Evolutionary conservation across 2,888 invertebrate species (phyloP), one percentile per base, ranked within the genome.

Genomic region (Sympetrum striolatum): DNA sequence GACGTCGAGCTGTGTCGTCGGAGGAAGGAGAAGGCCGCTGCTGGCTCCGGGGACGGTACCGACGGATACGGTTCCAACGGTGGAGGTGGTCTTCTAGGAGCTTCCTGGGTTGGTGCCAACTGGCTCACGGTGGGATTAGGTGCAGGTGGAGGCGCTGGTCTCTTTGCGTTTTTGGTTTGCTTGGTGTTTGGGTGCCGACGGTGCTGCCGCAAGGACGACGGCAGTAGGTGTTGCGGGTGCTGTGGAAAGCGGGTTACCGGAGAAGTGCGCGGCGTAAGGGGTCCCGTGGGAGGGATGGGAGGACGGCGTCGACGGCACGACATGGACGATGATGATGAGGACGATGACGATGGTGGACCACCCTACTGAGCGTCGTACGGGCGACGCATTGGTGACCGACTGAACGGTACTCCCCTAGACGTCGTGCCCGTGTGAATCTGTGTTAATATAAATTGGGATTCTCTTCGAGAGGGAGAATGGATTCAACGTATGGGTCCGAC

Each of bases 101-200:
- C 94, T 3, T 91, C 92, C 12, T 95, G 95, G 39, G 94, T 95
- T 25, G 94, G 94, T 8, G 94, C 95, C 0, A 96, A 96, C 91
- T 96, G 96, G 96, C 94, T 95, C 79, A 96, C 96, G 1, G 95
- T 96, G 22, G 95, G 95, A 2, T 93, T 96, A n/a, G 96, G 96
- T 0, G 96, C 95, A 31, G 95, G 94, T 4, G 93, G 96, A 39
- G 96, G 96, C 0, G 93, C 95, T 81, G 94, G 95, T 53, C 92
- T 96, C 31, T 96, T 95, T 18, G 93, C 95, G 0, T 95, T 95
- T 90, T 95, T 95, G 91, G 93, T 96, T 91, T 94, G 95, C 58
- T 95, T 95, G 12, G 94, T 95, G n/a, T 96, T 96, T 94, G 95
- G 95, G 90, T 96, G 96, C 94, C 95, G 95, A 92, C 95, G 95